These are phyloP conservation scores for Drosophila willistoni DNA, from an alignment of 1,140 invertebrate species.

Conservation along the genomic window DNA sequence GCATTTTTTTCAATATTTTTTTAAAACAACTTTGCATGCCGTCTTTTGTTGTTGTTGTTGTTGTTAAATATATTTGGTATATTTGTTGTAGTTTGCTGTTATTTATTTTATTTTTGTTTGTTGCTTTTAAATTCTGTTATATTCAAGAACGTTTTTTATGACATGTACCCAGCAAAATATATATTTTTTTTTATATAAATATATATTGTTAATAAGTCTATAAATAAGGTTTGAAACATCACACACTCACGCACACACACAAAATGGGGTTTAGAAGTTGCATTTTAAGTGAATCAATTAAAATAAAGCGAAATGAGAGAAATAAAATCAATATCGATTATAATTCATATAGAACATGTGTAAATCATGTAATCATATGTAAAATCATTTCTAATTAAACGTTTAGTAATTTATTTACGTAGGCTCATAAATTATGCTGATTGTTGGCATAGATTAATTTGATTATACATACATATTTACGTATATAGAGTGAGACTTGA, in stretches of 20 bases:
- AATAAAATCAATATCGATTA: slow-evolving; percentile 17
- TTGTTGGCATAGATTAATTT: no score
- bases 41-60: slow-evolving; percentile 51
- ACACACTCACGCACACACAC: slow-evolving; percentile 28
- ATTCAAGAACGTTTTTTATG: slow-evolving; percentile 57
- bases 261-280: not conserved
- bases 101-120: slow-evolving; percentile 10
- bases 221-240: slow-evolving; percentile 10
- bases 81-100: slow-evolving; percentile 21
- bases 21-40: slow-evolving; percentile 74
- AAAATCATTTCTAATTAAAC: slow-evolving; percentile 9
- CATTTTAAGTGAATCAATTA: slow-evolving; percentile 3
- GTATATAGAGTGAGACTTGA: no score
- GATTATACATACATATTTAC: no score
- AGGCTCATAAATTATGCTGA: not conserved
- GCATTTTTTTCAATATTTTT: slow-evolving; percentile 40
- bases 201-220: slow-evolving; percentile 22
- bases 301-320: slow-evolving; percentile 17
- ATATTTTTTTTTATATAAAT: slow-evolving; percentile 39
- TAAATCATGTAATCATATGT: not conserved
- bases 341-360: not conserved
- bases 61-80: slow-evolving; percentile 3
- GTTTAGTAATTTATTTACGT: not conserved
- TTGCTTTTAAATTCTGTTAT: slow-evolving; percentile 18
- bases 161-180: slow-evolving; percentile 78